phyloP scores from a whole-genome alignment of 2,113 vertebrate genomes.

The Trichechus manatus region DNA sequence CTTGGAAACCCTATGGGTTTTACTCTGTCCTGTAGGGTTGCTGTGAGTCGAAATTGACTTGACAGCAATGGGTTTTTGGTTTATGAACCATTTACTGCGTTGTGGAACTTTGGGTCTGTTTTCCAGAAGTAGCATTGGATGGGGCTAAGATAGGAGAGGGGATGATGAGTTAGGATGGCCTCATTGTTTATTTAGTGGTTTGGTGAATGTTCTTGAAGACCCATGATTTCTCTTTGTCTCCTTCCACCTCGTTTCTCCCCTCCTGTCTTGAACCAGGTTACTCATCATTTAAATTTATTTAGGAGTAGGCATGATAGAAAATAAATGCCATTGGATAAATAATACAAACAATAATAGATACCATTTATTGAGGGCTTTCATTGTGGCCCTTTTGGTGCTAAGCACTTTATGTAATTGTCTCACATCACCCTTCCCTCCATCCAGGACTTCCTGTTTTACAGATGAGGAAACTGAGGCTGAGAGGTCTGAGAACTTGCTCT shows the following conservation, averaged over 20 bases:
- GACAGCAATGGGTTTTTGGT: no score
- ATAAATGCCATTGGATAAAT: neutral
- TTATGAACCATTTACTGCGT: neutral
- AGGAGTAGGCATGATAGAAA: neutral
- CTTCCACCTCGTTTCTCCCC: neutral
- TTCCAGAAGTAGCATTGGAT: neutral
- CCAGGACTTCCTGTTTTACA: neutral
- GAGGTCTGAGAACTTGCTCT: neutral
- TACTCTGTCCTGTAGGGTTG: no score
- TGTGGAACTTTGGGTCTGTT: neutral
- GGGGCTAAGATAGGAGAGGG: neutral
- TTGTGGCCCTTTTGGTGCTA: neutral
- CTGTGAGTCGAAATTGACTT: no score
- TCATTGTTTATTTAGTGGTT: neutral
- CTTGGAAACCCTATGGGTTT: no score
- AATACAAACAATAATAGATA: neutral
- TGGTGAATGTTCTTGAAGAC: conserved; percentile 36
- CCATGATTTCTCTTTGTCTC: neutral
- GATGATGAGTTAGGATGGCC: neutral
- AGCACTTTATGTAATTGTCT: neutral
- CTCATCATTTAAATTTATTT: neutral
- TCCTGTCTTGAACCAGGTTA: conserved; percentile 7
- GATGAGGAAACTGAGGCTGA: neutral
- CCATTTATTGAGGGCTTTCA: neutral
- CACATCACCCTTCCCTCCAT: neutral